Percentiles rank a stretch among this genome's conserved stretches.
These are phyloP conservation scores for Callinectes sapidus DNA, from an alignment of 2,888 invertebrate genomes.

Conservation along the genomic window DNA sequence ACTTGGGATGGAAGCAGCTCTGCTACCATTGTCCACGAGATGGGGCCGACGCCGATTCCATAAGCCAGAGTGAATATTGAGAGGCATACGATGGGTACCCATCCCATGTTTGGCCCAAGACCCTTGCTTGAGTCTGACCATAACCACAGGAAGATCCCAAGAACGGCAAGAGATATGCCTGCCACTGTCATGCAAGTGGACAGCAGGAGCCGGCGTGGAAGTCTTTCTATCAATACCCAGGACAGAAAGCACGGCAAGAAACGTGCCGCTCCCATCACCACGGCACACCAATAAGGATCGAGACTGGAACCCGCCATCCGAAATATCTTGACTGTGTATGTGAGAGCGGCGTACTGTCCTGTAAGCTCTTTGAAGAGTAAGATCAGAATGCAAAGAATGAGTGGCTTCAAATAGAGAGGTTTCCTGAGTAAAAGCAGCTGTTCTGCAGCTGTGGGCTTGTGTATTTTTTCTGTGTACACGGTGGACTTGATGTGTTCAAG, in stretches of 20 bases:
- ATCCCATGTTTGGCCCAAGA: conserved; percentile 44
- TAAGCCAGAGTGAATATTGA: conserved; percentile 89
- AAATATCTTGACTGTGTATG: conserved; percentile 59
- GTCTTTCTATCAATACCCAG: conserved; percentile 88
- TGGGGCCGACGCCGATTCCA: conserved; percentile 89
- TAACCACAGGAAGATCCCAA: conserved; percentile 89
- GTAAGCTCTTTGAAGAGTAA: conserved; percentile 59
- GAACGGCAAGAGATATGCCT: conserved; percentile 88
- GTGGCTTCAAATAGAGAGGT: conserved; percentile 39
- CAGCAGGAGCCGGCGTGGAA: conserved; percentile 87
- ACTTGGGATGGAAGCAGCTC: conserved; percentile 83
- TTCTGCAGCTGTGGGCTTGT: conserved; percentile 43
- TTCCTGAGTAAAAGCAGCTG: conserved; percentile 54
- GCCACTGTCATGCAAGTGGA: conserved; percentile 90
- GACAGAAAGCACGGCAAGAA: conserved; percentile 89
- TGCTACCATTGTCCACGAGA: conserved; percentile 84
- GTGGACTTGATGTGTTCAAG: conserved; percentile 84
- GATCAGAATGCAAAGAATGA: conserved; percentile 39
- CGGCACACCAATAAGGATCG: conserved; percentile 88
- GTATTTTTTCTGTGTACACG: conserved; percentile 76
- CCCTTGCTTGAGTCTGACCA: conserved; percentile 79
- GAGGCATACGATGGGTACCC: conserved; percentile 88
- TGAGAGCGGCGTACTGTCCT: conserved; percentile 54
- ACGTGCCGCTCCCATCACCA: conserved; percentile 90
- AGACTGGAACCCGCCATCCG: conserved; percentile 77